phyloP scores from a whole-genome alignment of 1,140 invertebrate species.

The Drosophila ercepeae region DNA sequence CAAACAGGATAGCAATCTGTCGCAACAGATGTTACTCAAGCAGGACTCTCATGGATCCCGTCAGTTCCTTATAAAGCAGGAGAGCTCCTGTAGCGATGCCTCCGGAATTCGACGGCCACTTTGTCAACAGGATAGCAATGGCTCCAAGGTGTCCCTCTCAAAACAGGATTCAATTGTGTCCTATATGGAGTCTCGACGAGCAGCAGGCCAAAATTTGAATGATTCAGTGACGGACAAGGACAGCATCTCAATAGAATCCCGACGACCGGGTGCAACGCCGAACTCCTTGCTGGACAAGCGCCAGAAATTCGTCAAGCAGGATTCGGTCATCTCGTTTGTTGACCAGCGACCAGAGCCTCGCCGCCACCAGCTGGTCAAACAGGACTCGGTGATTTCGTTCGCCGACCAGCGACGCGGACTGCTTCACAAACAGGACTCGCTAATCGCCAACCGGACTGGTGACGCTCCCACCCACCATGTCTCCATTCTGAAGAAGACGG shows the following conservation, averaged over 20 bases:
- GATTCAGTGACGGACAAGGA: slow-evolving; percentile 67
- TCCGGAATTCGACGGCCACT: slow-evolving; percentile 71
- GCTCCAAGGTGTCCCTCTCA: slow-evolving; percentile 74
- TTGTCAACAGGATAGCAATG: slow-evolving; percentile 83
- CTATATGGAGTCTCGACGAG: slow-evolving; percentile 75
- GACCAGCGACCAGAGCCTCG: slow-evolving; percentile 79
- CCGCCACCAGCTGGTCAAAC: slow-evolving; percentile 80
- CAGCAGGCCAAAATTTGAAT: slow-evolving; percentile 34
- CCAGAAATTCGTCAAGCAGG: slow-evolving; percentile 82
- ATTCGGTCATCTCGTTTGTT: slow-evolving; percentile 82
- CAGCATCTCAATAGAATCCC: slow-evolving; percentile 68
- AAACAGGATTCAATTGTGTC: slow-evolving; percentile 83
- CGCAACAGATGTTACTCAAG: slow-evolving; percentile 82
- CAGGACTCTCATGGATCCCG: slow-evolving; percentile 83
- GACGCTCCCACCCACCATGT: slow-evolving; percentile 80
- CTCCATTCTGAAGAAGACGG: slow-evolving; percentile 83
- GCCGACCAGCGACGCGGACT: slow-evolving; percentile 78
- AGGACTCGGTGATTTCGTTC: slow-evolving; percentile 83
- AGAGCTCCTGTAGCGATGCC: slow-evolving; percentile 78
- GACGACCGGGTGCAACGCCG: slow-evolving; percentile 44
- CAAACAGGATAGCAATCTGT: slow-evolving; percentile 83
- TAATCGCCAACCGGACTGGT: slow-evolving; percentile 70
- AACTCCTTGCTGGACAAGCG: slow-evolving; percentile 66
- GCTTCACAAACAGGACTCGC: slow-evolving; percentile 80
- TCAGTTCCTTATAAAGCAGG: slow-evolving; percentile 82